Conservation (phyloP, 2,888 invertebrate genomes). For the Drosophila meridiana region DNA sequence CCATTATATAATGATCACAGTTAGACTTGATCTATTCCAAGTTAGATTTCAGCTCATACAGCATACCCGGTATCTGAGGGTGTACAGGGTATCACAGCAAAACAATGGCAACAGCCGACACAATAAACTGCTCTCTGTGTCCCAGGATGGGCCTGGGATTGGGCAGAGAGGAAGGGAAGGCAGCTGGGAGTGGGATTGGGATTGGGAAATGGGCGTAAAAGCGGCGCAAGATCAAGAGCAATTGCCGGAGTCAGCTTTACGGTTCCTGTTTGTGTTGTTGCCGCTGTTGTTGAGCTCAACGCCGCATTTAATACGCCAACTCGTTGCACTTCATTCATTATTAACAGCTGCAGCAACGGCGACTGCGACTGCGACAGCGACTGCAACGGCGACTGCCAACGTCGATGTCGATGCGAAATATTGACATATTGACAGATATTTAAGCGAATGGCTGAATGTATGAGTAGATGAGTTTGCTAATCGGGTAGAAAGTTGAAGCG, state of each 20-base stretch:
- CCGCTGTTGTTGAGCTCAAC: constrained; percentile 47
- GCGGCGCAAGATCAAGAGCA: constrained; percentile 60
- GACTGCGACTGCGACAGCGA: constrained; percentile 6
- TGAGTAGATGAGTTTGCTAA: neutral
- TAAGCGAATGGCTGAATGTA: neutral
- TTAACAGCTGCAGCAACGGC: constrained; percentile 50
- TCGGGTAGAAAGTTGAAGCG: neutral
- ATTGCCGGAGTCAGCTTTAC: constrained; percentile 45
- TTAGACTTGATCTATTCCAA: neutral
- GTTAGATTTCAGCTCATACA: neutral
- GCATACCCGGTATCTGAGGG: neutral
- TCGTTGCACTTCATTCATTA: constrained; percentile 59
- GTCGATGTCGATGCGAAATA: neutral
- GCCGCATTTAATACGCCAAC: constrained; percentile 64
- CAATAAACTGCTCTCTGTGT: constrained; percentile 11
- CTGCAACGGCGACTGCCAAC: neutral
- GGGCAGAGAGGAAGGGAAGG: neutral
- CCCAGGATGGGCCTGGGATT: neutral
- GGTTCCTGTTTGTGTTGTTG: constrained; percentile 14
- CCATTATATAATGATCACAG: neutral
- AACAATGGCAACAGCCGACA: neutral
- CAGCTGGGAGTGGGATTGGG: neutral
- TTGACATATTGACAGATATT: constrained; percentile 1
- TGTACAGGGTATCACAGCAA: constrained; percentile 3
- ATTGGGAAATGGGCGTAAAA: constrained; percentile 18